Conservation (phyloP, 2,113 vertebrate species). For the Platanista minor region DNA sequence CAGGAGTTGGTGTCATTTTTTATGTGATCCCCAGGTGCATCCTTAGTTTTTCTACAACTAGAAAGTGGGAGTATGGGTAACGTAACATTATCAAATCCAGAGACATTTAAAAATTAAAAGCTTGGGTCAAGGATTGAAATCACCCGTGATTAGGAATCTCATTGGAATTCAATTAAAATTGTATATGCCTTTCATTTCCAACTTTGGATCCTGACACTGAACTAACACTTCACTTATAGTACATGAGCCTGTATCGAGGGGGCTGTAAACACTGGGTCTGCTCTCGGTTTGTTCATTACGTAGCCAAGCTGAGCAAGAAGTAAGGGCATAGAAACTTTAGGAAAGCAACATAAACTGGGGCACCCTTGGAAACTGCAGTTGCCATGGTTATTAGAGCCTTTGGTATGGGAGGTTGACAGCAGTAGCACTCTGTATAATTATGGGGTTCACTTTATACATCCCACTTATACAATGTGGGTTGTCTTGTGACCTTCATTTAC, state of each 20-base stretch:
- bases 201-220: neutral
- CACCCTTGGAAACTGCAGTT: constrained; percentile 65
- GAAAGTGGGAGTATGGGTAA: neutral
- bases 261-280: neutral
- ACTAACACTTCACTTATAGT: neutral
- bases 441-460: neutral
- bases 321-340: neutral
- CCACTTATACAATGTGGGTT: neutral
- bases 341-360: neutral
- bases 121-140: neutral
- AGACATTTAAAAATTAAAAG: neutral
- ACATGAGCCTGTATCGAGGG: neutral
- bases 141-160: neutral
- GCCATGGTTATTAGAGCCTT: constrained; percentile 81
- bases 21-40: neutral
- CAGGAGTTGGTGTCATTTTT: neutral
- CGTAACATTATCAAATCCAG: neutral
- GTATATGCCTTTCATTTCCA: neutral
- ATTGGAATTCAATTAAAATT: neutral
- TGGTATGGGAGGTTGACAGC: constrained; percentile 76
- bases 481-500: neutral
- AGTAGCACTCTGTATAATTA: constrained; percentile 52
- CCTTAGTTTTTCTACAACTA: neutral
- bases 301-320: neutral
- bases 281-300: constrained; percentile 23